Evolutionary conservation across 2,888 invertebrate species (phyloP), one percentile per base, ranked within the genome.

Genomic region (Choreutis nemorana): DNA sequence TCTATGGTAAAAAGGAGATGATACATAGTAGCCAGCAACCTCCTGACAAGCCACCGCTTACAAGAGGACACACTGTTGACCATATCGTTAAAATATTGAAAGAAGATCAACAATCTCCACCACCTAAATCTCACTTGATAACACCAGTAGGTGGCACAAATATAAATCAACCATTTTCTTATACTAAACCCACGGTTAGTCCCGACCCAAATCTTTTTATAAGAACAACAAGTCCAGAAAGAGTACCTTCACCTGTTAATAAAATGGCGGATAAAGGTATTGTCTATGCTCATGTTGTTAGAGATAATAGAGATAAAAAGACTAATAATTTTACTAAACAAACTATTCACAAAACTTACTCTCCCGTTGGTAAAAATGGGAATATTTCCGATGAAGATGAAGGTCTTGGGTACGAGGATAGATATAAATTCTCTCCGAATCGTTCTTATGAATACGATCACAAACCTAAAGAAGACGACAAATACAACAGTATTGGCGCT

Each of bases 91-190:
- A 86, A 50, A 83, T 89, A 40, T 61, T 91, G 34, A 89, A 86
- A 37, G 85, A 84, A 63, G 90, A 90, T 43, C 84, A 85, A 42
- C 77, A 83, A 28, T 83, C 86, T 6, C 82, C 87, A 1, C 84
- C 87, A 25, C 85, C 87, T 2, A 85, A 84, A 46, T 63, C 83
- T 16, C 84, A 83, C 49, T 71, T 87, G 57, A 81, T 87, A 31
- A 73, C 83, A 10, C 83, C 86, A 14, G 68, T 82, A 28, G 82
- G 83, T 39, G 83, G 85, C 23, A 83, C 82, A 40, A 89, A 90
- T 51, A 83, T 83, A 41, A 90, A 89, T 51, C 85, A 90, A 51
- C 91, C 90, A 15, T 92, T 92, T 63, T 92, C 91, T 1, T 92
- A 92, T 46, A 88, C 87, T 3, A 80, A 82, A 44, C 83, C 83